These are phyloP conservation scores for Scomber japonicus DNA, from an alignment of 2,113 vertebrate genomes.

Conservation along the genomic window DNA sequence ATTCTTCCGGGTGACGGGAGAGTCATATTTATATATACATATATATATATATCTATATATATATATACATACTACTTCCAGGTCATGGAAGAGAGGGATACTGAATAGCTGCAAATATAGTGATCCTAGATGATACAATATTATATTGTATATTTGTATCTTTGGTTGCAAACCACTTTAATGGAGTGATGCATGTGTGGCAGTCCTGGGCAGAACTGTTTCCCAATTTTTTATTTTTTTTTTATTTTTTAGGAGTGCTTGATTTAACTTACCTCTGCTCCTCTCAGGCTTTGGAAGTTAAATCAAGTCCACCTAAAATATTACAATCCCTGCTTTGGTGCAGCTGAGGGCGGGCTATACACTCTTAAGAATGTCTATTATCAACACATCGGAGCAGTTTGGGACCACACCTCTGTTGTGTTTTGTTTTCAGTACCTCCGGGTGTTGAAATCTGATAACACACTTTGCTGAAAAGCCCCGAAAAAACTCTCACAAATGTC, in stretches of 20 bases:
- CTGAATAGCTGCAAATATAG: constrained; percentile 71
- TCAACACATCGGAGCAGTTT: constrained; percentile 20
- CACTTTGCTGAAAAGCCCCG: not conserved
- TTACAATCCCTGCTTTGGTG: constrained; percentile 2
- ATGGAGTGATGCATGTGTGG: constrained; percentile 63
- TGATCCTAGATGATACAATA: constrained; percentile 66
- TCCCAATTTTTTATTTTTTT: constrained; percentile 18
- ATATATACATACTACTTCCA: constrained; percentile 66
- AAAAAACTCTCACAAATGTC: not conserved
- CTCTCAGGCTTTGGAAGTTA: not conserved
- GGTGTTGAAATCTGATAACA: constrained; percentile 13
- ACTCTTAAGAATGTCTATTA: constrained; percentile 2
- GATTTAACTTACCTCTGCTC: constrained; percentile 13
- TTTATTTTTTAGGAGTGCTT: constrained; percentile 40
- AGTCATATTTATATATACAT: constrained; percentile 67
- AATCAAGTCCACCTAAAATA: constrained; percentile 36
- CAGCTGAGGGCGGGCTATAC: not conserved
- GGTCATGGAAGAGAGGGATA: constrained; percentile 70
- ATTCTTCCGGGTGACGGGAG: constrained; percentile 76
- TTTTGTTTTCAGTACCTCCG: not conserved
- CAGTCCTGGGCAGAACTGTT: constrained; percentile 52
- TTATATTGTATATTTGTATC: constrained; percentile 68
- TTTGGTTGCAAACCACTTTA: constrained; percentile 68
- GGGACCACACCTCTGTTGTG: not conserved
- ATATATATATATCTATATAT: constrained; percentile 48